These are phyloP conservation scores for Acrocephalus arundinaceus DNA, from an alignment of 2,113 vertebrate species.

Conservation along the genomic window DNA sequence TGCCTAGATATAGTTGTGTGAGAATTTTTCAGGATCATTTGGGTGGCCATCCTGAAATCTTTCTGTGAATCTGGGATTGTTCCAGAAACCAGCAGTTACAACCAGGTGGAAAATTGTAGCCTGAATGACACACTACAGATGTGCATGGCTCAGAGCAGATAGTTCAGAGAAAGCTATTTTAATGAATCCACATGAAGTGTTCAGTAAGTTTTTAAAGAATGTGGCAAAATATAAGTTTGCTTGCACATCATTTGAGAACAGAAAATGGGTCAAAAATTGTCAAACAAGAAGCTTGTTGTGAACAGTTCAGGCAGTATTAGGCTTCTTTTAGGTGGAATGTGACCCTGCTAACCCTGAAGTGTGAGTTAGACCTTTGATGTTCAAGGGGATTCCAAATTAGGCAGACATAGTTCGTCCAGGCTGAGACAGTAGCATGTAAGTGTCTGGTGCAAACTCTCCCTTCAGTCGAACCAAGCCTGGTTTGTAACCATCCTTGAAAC, in stretches of 20 bases:
- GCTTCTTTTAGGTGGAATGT: slow-evolving; percentile 44
- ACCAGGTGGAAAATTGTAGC: background rate
- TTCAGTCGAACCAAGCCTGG: background rate
- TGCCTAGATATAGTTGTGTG: background rate
- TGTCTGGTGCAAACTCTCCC: background rate
- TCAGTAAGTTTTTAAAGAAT: slow-evolving; percentile 18
- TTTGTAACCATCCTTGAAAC: background rate
- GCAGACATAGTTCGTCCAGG: background rate
- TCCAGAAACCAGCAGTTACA: background rate
- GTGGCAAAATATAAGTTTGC: background rate
- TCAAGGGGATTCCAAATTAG: background rate
- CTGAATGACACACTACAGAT: background rate
- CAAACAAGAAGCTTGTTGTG: slow-evolving; percentile 23
- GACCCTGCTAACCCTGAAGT: slow-evolving; percentile 41
- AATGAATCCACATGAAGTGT: background rate
- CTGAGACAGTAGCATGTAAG: background rate
- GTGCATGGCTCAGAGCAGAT: background rate
- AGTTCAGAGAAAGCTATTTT: background rate
- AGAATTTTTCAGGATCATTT: background rate
- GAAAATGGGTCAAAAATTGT: background rate
- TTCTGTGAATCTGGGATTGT: background rate
- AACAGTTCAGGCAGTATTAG: background rate
- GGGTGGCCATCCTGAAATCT: background rate
- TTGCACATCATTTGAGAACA: background rate
- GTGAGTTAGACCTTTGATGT: slow-evolving; percentile 54